Conservation (phyloP, 37 sponge, comb jelly and placozoan species). For the Haliclona indistincta region DNA sequence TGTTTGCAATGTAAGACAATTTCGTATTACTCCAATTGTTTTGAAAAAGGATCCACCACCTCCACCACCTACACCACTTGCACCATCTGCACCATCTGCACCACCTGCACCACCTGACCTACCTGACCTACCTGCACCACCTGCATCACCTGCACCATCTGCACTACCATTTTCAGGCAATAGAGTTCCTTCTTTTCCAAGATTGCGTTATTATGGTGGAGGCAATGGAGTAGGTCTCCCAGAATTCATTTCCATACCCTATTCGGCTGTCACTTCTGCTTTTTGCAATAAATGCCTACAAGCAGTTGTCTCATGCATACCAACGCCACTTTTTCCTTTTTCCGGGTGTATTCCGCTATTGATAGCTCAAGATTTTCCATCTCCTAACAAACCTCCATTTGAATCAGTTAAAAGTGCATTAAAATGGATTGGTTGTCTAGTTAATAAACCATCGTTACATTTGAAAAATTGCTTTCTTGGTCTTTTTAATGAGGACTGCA, state of each 20-base stretch:
- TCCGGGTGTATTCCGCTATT: slow-evolving; percentile 19
- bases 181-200: background rate
- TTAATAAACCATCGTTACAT: too few relatives aligned
- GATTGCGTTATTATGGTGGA: background rate
- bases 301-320: background rate
- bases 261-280: slow-evolving; percentile 9
- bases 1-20: slow-evolving; percentile 14
- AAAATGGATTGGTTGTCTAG: too few relatives aligned
- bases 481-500: too few relatives aligned
- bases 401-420: too few relatives aligned
- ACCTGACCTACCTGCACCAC: slow-evolving; percentile 2
- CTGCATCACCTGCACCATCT: slow-evolving; percentile 10
- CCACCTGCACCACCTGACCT: slow-evolving; percentile 9
- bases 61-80: slow-evolving; percentile 10
- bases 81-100: background rate
- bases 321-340: slow-evolving; percentile 8
- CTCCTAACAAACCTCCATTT: too few relatives aligned
- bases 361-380: background rate
- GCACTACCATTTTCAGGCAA: background rate
- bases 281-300: slow-evolving; percentile 23
- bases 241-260: background rate
- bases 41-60: background rate
- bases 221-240: background rate
- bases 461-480: too few relatives aligned
- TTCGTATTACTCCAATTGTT: slow-evolving; percentile 12